Conservation (phyloP, 1,140 invertebrate species). For the Subanguina moxae region DNA sequence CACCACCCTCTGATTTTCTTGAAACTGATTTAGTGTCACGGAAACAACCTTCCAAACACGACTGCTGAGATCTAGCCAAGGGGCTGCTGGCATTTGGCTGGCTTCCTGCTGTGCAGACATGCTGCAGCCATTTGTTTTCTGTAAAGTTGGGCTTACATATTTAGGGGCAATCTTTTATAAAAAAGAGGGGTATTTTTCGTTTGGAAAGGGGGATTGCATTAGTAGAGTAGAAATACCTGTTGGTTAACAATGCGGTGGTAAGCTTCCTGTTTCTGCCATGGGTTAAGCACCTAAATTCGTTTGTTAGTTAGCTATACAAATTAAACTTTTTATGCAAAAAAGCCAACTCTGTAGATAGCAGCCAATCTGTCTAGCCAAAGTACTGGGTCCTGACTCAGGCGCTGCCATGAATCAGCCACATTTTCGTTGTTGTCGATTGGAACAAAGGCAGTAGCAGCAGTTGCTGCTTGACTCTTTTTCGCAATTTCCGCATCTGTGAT, state of each 20-base stretch:
- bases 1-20: conserved; percentile 77
- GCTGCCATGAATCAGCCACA: conserved; percentile 55
- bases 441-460: too few relatives aligned
- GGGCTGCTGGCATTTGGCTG: conserved; percentile 7
- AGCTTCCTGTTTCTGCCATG: conserved; percentile 47
- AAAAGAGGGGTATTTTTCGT: too few relatives aligned
- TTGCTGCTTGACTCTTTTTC: too few relatives aligned
- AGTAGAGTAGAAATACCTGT: too few relatives aligned
- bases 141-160: not conserved
- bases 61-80: conserved; percentile 58
- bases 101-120: too few relatives aligned
- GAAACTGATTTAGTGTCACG: conserved; percentile 72
- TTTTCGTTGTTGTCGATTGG: conserved; percentile 33
- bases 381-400: conserved; percentile 72
- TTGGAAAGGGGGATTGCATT: too few relatives aligned
- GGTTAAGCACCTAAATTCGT: conserved; percentile 25
- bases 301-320: too few relatives aligned
- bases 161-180: too few relatives aligned
- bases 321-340: too few relatives aligned
- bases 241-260: conserved; percentile 14
- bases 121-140: not conserved
- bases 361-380: conserved; percentile 86
- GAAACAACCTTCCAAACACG: conserved; percentile 76
- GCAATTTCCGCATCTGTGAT: too few relatives aligned
- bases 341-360: conserved; percentile 70